A percentile compares a stretch with the other conserved stretches of the same genome.
phyloP scores from a whole-genome alignment of 2,888 invertebrate genomes.

The Eilema caniola region DNA sequence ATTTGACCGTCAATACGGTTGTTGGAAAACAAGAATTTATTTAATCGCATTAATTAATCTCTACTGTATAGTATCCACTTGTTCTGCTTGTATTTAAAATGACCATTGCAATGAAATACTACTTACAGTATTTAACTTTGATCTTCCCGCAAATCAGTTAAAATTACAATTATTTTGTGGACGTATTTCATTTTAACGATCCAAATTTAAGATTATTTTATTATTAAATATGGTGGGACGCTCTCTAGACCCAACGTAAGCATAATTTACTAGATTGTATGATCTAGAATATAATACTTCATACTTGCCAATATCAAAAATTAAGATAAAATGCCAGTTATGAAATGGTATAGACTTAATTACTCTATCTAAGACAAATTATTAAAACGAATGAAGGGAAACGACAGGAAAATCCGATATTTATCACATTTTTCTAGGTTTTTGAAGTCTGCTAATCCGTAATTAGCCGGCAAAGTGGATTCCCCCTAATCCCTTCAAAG shows the following conservation, averaged over 20 bases:
- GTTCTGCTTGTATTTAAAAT: constrained; percentile 22
- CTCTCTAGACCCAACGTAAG: too few species aligned
- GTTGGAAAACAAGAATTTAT: constrained; percentile 20
- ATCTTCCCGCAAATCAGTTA: not conserved
- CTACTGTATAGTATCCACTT: not conserved
- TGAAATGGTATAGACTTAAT: too few species aligned
- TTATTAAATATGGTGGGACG: too few species aligned
- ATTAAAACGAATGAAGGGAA: not conserved
- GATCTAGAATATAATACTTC: too few species aligned
- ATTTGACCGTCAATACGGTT: constrained; percentile 23
- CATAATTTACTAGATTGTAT: too few species aligned
- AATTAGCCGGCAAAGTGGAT: not conserved
- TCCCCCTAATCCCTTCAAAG: not conserved
- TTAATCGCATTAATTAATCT: constrained; percentile 36
- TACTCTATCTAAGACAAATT: not conserved
- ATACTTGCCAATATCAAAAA: too few species aligned
- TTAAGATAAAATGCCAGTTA: too few species aligned
- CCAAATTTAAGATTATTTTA: too few species aligned
- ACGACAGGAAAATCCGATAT: not conserved
- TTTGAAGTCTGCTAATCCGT: constrained; percentile 4
- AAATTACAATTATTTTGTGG: too few species aligned
- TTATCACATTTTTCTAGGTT: not conserved
- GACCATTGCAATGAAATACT: constrained; percentile 11
- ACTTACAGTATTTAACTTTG: not conserved
- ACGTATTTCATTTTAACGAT: too few species aligned